Percentiles rank a stretch among this genome's conserved stretches.
Conservation (phyloP, 2,797 vertebrate species). For the Peromyscus nudipes region DNA sequence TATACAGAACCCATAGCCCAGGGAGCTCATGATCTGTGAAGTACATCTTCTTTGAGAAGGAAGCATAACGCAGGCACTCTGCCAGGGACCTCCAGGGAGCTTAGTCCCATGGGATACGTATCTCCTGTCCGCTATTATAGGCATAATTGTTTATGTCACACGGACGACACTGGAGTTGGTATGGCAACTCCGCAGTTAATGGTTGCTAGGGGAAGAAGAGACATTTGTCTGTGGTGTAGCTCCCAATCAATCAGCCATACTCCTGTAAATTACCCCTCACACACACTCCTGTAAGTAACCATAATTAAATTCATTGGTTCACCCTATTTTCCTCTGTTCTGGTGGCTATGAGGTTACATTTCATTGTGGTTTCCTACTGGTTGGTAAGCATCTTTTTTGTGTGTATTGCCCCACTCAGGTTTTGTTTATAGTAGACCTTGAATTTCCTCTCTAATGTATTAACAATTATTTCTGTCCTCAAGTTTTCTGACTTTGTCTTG, state of each 20-base stretch:
- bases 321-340: background rate
- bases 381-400: background rate
- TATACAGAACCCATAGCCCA: no score
- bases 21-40: no score
- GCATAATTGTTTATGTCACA: no score
- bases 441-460: conserved; percentile 40
- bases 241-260: background rate
- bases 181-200: background rate
- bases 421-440: background rate
- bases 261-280: background rate
- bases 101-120: no score
- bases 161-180: no score
- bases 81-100: no score
- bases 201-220: no score
- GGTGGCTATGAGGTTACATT: background rate
- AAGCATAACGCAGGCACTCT: no score
- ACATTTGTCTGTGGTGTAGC: background rate
- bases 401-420: background rate
- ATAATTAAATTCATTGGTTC: background rate
- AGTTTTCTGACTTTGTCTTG: conserved; percentile 30
- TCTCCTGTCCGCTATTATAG: no score
- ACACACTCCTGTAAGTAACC: background rate
- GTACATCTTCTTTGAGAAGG: no score
- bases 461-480: conserved; percentile 29
- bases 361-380: background rate